A percentile compares a stretch with the other conserved stretches of the same genome.
Conservation (phyloP, 2,113 vertebrate genomes). For the Trogon surrucura region DNA sequence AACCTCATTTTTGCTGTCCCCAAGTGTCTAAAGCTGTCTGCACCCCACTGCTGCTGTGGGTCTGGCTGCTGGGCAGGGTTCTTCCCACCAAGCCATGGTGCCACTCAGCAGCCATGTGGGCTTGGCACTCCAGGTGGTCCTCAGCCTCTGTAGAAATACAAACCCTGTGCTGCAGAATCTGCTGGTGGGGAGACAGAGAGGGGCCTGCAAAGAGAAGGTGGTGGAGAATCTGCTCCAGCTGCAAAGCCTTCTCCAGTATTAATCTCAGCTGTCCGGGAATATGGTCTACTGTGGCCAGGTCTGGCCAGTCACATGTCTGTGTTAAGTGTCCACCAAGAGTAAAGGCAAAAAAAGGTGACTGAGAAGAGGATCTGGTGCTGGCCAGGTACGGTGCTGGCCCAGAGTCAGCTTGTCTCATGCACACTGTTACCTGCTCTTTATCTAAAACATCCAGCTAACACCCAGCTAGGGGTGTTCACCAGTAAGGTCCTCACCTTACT, state of each 20-base stretch:
- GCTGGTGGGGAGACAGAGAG: not conserved
- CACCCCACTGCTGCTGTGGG: not conserved
- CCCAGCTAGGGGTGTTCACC: too few relatives aligned
- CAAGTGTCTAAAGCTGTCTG: not conserved
- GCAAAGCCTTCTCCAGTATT: not conserved
- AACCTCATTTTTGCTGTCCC: not conserved
- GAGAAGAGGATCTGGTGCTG: not conserved
- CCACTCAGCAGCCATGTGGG: fast-evolving
- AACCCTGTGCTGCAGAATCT: not conserved
- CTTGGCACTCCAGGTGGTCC: not conserved
- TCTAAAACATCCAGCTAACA: not conserved
- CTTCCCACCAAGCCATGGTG: not conserved
- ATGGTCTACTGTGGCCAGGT: fast-evolving
- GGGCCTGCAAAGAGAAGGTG: not conserved
- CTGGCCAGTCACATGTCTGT: fast-evolving
- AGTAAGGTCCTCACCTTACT: not conserved
- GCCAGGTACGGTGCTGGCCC: not conserved
- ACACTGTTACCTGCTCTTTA: not conserved
- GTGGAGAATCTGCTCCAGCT: not conserved
- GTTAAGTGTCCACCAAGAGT: not conserved
- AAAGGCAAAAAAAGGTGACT: not conserved
- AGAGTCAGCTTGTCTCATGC: not conserved
- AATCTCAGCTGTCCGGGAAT: not conserved
- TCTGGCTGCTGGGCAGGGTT: not conserved
- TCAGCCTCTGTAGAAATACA: not conserved